These are phyloP conservation scores for Crenichthys baileyi DNA, from an alignment of 2,797 vertebrate species.

Conservation along the genomic window DNA sequence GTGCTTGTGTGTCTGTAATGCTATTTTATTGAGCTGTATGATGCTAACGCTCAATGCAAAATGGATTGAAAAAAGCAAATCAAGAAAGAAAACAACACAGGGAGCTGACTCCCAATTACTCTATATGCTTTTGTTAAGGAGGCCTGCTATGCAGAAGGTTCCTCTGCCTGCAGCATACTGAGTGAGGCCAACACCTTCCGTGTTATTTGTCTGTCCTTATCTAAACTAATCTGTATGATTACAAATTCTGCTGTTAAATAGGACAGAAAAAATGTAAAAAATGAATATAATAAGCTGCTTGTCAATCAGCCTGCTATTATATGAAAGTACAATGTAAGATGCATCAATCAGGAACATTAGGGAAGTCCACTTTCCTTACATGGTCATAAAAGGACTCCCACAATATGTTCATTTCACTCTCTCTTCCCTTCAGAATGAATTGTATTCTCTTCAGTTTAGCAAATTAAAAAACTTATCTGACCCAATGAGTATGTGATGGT, in stretches of 20 bases:
- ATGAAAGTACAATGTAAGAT: not conserved
- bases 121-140: conserved; percentile 67
- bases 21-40: conserved; percentile 52
- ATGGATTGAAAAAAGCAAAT: conserved; percentile 14
- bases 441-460: not conserved
- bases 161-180: conserved; percentile 57
- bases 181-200: conserved; percentile 57
- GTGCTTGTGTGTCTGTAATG: conserved; percentile 47
- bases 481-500: not conserved
- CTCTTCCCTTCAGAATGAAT: not conserved
- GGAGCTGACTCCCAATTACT: conserved; percentile 55
- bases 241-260: not conserved
- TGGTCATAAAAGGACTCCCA: not conserved
- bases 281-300: too few species aligned
- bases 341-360: not conserved
- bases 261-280: not conserved
- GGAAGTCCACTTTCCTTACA: not conserved
- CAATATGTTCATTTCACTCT: not conserved
- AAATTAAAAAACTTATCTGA: not conserved
- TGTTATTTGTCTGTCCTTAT: conserved; percentile 15
- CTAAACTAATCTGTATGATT: not conserved
- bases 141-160: conserved; percentile 65
- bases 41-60: conserved; percentile 13
- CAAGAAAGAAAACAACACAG: conserved; percentile 19
- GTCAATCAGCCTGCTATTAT: too few species aligned